These are phyloP conservation scores for Sakesphorus luctuosus DNA, from an alignment of 2,113 vertebrate species.

Conservation along the genomic window DNA sequence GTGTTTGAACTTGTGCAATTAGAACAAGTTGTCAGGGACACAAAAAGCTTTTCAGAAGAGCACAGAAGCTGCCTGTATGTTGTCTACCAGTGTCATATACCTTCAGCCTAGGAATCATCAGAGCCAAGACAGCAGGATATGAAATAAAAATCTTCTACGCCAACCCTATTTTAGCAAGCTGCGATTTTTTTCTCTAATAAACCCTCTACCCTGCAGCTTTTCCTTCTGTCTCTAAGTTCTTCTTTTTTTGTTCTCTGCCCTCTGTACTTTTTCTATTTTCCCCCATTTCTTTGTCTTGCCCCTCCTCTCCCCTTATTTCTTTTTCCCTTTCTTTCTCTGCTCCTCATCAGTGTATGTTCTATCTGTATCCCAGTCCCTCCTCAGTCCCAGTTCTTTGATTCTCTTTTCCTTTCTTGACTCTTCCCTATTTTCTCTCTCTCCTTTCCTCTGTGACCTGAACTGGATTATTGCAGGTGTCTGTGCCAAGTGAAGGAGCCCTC, in stretches of 20 bases:
- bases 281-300: conserved; percentile 37
- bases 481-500: not conserved
- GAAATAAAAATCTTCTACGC: conserved; percentile 65
- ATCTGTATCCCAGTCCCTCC: not conserved
- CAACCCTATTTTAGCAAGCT: conserved; percentile 64
- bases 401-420: not conserved
- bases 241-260: conserved; percentile 53
- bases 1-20: conserved; percentile 76
- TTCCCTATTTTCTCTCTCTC: not conserved
- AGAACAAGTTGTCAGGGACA: conserved; percentile 77
- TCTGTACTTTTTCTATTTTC: conserved; percentile 47
- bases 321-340: conserved; percentile 12
- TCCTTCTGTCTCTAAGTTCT: conserved; percentile 69
- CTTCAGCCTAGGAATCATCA: conserved; percentile 70
- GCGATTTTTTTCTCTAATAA: conserved; percentile 63
- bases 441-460: not conserved
- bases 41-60: conserved; percentile 74
- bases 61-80: conserved; percentile 67
- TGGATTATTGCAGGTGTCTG: not conserved
- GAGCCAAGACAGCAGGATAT: conserved; percentile 68
- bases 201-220: conserved; percentile 71
- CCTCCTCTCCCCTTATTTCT: not conserved
- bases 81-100: conserved; percentile 67
- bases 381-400: not conserved
- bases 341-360: not conserved